Percentiles rank a stretch among this genome's conserved stretches.
Evolutionary conservation across 2,113 vertebrate genomes (phyloP).

Genomic region (Gadus chalcogrammus): DNA sequence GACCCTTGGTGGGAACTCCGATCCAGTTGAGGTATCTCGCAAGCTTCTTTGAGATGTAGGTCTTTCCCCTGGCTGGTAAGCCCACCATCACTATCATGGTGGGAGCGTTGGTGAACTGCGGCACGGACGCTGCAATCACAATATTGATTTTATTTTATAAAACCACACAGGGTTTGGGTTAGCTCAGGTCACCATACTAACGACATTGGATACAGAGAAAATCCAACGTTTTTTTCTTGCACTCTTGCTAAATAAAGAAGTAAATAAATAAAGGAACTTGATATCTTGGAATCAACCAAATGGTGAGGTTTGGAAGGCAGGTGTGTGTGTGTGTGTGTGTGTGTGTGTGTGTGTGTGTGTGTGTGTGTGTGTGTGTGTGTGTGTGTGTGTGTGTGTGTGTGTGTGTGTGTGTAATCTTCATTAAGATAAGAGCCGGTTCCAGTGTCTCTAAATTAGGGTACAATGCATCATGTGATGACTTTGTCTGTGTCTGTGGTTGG

Average conservation of each 20-base stretch:
- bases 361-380: background rate
- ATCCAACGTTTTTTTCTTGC: too few species aligned
- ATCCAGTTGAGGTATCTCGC: conserved; percentile 94
- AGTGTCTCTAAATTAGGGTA: conserved; percentile 68
- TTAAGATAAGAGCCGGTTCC: conserved; percentile 51
- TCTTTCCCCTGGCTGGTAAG: conserved; percentile 87
- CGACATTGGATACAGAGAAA: background rate
- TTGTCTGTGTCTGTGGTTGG: background rate
- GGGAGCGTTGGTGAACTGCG: conserved; percentile 89
- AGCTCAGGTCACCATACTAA: background rate
- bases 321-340: background rate
- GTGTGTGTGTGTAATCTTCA: conserved; percentile 2
- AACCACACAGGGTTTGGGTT: background rate
- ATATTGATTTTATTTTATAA: background rate
- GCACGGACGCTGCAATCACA: conserved; percentile 75
- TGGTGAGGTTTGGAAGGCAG: background rate
- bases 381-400: conserved; percentile 1
- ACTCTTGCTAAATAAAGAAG: background rate
- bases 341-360: conserved; percentile 1
- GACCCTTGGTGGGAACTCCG: conserved; percentile 85
- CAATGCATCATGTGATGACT: background rate
- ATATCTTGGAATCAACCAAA: background rate
- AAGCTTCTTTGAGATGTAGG: conserved; percentile 88
- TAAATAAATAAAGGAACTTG: background rate
- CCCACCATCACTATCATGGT: conserved; percentile 90